phyloP scores from a whole-genome alignment of 2,888 invertebrate genomes.

The Callinectes sapidus region DNA sequence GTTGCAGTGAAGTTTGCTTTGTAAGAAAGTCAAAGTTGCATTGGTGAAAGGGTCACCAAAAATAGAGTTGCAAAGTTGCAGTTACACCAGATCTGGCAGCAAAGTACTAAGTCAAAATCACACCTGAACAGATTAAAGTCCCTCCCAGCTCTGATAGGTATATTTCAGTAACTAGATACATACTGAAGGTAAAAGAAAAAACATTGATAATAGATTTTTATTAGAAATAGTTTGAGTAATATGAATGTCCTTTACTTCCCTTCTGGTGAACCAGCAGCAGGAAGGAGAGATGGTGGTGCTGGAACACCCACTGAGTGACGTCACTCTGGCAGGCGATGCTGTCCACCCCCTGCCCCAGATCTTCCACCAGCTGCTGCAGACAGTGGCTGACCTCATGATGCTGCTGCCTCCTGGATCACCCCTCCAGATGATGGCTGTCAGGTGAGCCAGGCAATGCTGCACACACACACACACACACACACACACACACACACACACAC shows the following conservation, averaged over 20 bases:
- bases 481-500: no score
- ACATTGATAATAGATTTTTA: not conserved
- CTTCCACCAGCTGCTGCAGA: constrained; percentile 77
- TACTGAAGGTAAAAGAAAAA: no score
- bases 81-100: no score
- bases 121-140: no score
- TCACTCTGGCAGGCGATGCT: constrained; percentile 83
- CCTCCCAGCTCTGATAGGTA: not conserved
- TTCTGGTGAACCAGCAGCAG: constrained; percentile 37
- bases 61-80: no score
- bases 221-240: not conserved
- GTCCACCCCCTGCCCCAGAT: constrained; percentile 77
- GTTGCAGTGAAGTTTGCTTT: no score
- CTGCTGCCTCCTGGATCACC: constrained; percentile 90
- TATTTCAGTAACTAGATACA: not conserved
- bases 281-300: constrained; percentile 74
- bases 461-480: not conserved
- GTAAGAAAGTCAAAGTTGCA: no score
- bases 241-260: not conserved
- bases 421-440: constrained; percentile 91
- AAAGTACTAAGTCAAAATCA: no score
- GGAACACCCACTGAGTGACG: constrained; percentile 88
- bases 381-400: constrained; percentile 93
- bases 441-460: constrained; percentile 41
- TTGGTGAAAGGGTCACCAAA: no score